Evolutionary conservation across 2,888 invertebrate species (phyloP), one percentile per base, ranked within the genome.

Genomic region (Drosophila tripunctata): DNA sequence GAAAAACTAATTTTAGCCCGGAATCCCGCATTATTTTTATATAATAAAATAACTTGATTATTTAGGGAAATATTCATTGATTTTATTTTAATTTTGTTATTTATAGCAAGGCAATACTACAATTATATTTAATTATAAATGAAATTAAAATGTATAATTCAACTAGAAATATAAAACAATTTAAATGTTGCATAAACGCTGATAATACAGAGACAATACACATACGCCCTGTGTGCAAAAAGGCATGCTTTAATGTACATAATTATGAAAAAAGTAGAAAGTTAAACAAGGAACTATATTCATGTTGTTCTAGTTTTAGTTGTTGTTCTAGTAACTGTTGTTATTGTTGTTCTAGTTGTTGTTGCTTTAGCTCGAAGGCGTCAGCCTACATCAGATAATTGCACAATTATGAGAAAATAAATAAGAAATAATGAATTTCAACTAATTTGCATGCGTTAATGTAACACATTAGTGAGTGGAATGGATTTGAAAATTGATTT

Each of bases 391-490:
- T 7, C 43, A 43, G 43, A 43, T 58, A 58, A 57, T 41, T 40
- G 57, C 51, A 38, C 41, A 58, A 58, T 58, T 52, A 58, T 51
- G 51, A 67, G 67, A 64, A n/a, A n/a, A n/a, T n/a, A n/a, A n/a
- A n/a, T n/a, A n/a, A n/a, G n/a, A n/a, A n/a, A n/a, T n/a, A n/a
- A 66, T 69, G 40, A 50, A 87, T 66, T 79, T 51, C 12, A 60
- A 54, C 40, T 56, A 47, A 78, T 78, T 79, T 67, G 65, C 75
- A 81, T 77, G 81, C 61, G 67, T 71, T 71, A 79, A 60, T 75
- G 50, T 50, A 56, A 55, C 51, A 64, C 43, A 76, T 76, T 76
- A 48, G 27, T 36, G 36, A 48, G 24, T 47, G 27, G 48, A 36
- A 41, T 24, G 22, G 41, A 43, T 54, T 33, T 35, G n/a, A 31